These are phyloP conservation scores for Cebidichthys violaceus DNA, from an alignment of 2,113 vertebrate species.

Conservation along the genomic window DNA sequence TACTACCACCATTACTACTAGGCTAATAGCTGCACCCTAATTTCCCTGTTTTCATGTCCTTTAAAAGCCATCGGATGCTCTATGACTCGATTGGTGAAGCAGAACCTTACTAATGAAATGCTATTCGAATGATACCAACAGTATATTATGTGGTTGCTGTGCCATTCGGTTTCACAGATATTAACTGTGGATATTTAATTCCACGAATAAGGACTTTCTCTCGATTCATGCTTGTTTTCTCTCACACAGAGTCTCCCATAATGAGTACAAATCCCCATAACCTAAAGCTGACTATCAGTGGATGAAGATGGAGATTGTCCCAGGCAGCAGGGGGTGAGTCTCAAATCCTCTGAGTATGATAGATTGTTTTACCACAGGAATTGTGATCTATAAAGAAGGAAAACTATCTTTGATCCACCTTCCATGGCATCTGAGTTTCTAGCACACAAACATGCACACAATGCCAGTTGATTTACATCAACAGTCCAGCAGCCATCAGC, in stretches of 20 bases:
- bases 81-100: neutral
- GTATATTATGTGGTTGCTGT: neutral
- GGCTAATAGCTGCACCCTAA: neutral
- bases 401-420: slow-evolving; percentile 60
- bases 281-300: neutral
- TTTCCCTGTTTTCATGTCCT: neutral
- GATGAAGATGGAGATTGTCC: slow-evolving; percentile 16
- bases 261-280: neutral
- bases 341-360: slow-evolving; percentile 1
- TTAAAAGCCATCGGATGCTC: neutral
- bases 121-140: neutral
- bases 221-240: slow-evolving; percentile 2
- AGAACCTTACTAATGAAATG: neutral
- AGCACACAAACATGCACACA: slow-evolving; percentile 14
- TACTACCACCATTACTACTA: too few species aligned
- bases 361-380: slow-evolving; percentile 45
- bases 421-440: slow-evolving; percentile 14
- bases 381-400: slow-evolving; percentile 39
- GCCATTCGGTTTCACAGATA: neutral
- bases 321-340: slow-evolving; percentile 6
- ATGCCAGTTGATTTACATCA: slow-evolving; percentile 70
- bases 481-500: slow-evolving; percentile 62
- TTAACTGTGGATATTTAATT: neutral
- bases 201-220: neutral
- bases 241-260: neutral